Evolutionary conservation across 2,797 vertebrate genomes (phyloP).

Genomic region (Erithacus rubecula): DNA sequence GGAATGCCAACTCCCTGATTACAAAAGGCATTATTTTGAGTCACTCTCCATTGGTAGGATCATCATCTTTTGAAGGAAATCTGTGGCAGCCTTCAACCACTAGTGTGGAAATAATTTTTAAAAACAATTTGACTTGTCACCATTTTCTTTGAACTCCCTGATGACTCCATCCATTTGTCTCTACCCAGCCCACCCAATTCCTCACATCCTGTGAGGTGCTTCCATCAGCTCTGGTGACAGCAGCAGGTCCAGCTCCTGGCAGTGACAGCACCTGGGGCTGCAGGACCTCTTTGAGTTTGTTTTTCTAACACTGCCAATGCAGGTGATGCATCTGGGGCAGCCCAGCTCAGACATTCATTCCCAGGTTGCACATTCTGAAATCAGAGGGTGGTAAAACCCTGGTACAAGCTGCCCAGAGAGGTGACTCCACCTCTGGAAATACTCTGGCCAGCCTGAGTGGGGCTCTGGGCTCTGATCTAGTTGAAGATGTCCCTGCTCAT

Average conservation of each 20-base stretch:
- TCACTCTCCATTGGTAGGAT: not conserved
- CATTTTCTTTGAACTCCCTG: not conserved
- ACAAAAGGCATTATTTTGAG: not conserved
- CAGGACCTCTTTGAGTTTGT: not conserved
- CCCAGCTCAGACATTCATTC: not conserved
- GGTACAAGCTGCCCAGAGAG: not conserved
- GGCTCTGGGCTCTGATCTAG: not conserved
- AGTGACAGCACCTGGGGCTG: not conserved
- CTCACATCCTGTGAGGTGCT: not conserved
- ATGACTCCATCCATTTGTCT: not conserved
- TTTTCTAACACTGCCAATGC: not conserved
- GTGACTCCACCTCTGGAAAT: not conserved
- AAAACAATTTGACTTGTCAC: not conserved
- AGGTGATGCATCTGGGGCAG: not conserved
- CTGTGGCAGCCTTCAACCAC: not conserved
- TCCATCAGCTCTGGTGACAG: not conserved
- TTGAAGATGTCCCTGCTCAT: not conserved
- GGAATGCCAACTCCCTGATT: not conserved
- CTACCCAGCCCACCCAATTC: not conserved
- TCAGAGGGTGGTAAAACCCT: not conserved
- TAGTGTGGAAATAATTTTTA: not conserved
- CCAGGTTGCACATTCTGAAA: not conserved
- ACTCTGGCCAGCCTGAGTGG: not conserved
- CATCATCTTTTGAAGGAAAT: not conserved
- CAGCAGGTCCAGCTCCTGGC: not conserved